A percentile compares a stretch with the other conserved stretches of the same genome.
Conservation (phyloP, 2,888 invertebrate species). For the Yponomeuta plumbellus region DNA sequence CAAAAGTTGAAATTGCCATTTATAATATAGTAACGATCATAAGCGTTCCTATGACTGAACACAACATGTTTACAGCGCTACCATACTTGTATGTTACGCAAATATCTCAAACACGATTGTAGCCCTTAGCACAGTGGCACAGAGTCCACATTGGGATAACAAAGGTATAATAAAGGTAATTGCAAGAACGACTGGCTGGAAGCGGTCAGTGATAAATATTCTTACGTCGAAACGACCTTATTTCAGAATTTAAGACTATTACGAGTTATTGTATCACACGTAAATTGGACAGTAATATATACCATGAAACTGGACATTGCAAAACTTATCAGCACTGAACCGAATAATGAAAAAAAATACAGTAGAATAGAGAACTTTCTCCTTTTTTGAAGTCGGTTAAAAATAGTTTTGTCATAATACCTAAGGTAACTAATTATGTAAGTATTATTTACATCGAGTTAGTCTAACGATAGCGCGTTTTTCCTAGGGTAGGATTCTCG, state of each 20-base stretch:
- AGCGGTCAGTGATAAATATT: neutral
- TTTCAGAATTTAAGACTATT: neutral
- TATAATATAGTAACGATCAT: neutral
- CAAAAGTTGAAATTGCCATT: neutral
- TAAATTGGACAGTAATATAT: neutral
- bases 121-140: neutral
- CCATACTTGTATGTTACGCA: slow-evolving; percentile 1
- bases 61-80: neutral
- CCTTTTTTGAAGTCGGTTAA: no score
- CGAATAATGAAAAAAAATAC: no score
- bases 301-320: no score
- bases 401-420: no score
- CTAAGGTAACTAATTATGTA: no score
- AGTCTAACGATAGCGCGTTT: no score
- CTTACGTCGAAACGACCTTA: neutral
- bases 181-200: slow-evolving; percentile 1
- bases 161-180: neutral
- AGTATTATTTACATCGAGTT: no score
- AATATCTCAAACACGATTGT: neutral
- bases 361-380: no score
- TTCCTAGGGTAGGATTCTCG: no score
- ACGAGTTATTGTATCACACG: neutral
- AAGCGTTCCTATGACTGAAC: neutral
- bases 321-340: no score
- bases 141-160: neutral